Evolutionary conservation across 2,888 invertebrate species (phyloP), one percentile per base, ranked within the genome.

Genomic region (Trissolcus brochymenae): DNA sequence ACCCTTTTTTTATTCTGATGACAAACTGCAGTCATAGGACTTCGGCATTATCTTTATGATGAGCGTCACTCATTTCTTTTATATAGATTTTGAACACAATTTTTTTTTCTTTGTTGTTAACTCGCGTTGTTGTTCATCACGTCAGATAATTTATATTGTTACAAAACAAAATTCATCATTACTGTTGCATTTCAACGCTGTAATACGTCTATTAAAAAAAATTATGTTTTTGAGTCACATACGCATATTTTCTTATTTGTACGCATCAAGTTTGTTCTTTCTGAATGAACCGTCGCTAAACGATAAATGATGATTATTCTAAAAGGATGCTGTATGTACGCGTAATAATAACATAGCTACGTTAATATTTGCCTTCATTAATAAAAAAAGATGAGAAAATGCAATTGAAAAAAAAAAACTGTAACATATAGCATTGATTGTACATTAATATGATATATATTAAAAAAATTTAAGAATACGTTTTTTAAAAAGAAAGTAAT

Each of bases 351-450:
- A 86, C 6, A 46, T 85, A 86, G 84, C 86, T 87, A 87, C 79
- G 87, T 87, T 87, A 82, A 88, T 87, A 87, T 88, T 88, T 88
- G 88, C 88, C 88, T 89, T 89, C 88, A 86, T 86, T 82, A 85
- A 86, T 83, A 87, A 68, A 55, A 35, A 62, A 66, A 35, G 43
- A 3, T 7, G 29, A 6, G 29, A 60, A 29, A 43, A 43, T 43
- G 43, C 14, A 43, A 13, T 14, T 4, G 17, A 16, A 50, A 84
- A 77, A 84, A 81, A 83, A 84, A 75, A 29, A 3, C 29, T 29
- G 29, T 29, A 29, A 29, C 29, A 29, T 29, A 87, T 88, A 88
- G 86, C 78, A 87, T 87, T 86, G 85, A 87, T 81, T 89, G 89
- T 88, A 88, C 83, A 89, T 88, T 88, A 86, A 83, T 84, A 86